These are phyloP conservation scores for Standfussiana lucernea DNA, from an alignment of 2,888 invertebrate species.

Conservation along the genomic window DNA sequence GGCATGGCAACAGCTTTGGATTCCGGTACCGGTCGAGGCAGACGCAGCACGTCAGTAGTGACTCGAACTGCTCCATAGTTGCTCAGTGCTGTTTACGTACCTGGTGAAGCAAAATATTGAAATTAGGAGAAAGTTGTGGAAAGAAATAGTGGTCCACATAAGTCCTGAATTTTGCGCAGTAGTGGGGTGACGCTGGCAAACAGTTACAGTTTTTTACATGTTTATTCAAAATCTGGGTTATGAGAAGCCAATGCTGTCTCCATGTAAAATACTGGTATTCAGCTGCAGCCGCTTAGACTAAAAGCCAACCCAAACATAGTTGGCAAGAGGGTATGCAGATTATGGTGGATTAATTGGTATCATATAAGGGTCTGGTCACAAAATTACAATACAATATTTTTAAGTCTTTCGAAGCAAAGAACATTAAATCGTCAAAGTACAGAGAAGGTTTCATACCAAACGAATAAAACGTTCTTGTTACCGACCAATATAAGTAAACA, in stretches of 20 bases:
- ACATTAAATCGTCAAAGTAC: background rate
- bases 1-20: conserved; percentile 99
- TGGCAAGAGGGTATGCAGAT: background rate
- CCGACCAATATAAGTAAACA: conserved; percentile 14
- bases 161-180: background rate
- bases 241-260: background rate
- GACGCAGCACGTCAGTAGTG: conserved; percentile 99
- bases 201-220: background rate
- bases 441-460: background rate
- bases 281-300: background rate
- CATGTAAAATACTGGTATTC: background rate
- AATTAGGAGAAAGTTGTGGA: background rate
- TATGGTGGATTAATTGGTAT: background rate
- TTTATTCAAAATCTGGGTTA: background rate
- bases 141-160: background rate
- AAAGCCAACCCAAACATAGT: background rate
- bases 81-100: conserved; percentile 79
- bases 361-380: background rate
- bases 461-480: conserved; percentile 11
- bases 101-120: conserved; percentile 73
- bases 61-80: conserved; percentile 98
- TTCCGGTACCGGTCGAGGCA: conserved; percentile 99
- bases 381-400: background rate
- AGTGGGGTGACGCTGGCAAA: background rate
- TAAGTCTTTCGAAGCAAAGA: background rate